Evolutionary conservation across 1,140 invertebrate species (phyloP).

Genomic region (Listronotus bonariensis): DNA sequence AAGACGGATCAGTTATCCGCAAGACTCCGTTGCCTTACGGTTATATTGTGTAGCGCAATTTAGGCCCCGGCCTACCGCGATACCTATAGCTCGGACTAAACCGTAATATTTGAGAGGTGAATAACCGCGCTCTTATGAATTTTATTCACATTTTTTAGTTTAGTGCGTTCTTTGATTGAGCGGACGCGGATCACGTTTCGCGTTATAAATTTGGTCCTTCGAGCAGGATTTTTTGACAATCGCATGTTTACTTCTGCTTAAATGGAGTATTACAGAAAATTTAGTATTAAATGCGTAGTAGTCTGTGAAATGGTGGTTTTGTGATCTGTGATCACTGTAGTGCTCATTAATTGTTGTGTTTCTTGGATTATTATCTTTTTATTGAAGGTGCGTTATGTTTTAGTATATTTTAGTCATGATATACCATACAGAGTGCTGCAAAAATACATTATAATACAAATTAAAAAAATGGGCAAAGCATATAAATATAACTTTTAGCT

Average conservation of each 20-base stretch:
- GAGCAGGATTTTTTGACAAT: background rate
- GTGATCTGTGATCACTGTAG: conserved; percentile 21
- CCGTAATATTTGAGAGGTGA: conserved; percentile 23
- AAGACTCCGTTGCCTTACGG: conserved; percentile 19
- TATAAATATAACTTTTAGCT: no score
- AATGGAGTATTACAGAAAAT: conserved; percentile 47
- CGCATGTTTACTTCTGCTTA: background rate
- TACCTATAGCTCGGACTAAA: conserved; percentile 1
- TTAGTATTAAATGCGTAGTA: conserved; percentile 47
- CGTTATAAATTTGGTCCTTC: background rate
- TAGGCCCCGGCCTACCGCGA: conserved; percentile 9
- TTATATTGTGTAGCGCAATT: conserved; percentile 6
- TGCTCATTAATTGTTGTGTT: background rate
- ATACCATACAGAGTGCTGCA: no score
- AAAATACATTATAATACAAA: conserved; percentile 11
- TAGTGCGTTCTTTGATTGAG: conserved; percentile 1
- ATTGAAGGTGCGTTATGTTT: conserved; percentile 12
- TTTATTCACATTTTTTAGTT: conserved; percentile 10
- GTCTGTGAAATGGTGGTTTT: conserved; percentile 41
- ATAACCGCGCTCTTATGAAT: conserved; percentile 24
- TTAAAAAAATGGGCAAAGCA: background rate
- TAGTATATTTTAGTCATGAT: conserved; percentile 19
- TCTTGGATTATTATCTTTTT: conserved; percentile 20
- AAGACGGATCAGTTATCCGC: conserved; percentile 34
- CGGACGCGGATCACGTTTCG: background rate